Evolutionary conservation across 1,140 invertebrate genomes (phyloP).

Genomic region (Saxidomus purpurata): DNA sequence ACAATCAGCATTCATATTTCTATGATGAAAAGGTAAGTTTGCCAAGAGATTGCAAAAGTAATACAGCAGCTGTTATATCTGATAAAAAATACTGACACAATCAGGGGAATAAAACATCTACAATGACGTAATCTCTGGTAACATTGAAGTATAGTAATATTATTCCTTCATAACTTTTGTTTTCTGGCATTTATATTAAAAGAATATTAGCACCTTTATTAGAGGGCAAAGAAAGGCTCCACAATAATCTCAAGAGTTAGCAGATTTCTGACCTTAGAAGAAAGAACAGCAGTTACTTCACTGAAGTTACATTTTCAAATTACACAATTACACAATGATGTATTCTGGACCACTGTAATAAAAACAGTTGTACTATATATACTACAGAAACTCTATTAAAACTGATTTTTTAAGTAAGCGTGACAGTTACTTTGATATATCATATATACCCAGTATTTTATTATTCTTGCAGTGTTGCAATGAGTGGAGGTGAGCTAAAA

Average conservation of each 20-base stretch:
- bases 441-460: too few species aligned
- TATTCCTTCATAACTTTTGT: background rate
- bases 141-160: background rate
- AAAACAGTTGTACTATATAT: too few species aligned
- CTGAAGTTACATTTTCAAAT: too few species aligned
- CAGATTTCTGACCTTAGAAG: background rate
- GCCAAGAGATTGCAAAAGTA: background rate
- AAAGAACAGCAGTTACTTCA: too few species aligned
- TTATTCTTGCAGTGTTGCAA: too few species aligned
- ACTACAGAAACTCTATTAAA: too few species aligned
- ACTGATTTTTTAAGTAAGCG: too few species aligned
- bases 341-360: too few species aligned
- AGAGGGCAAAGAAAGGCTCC: background rate
- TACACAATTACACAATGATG: too few species aligned
- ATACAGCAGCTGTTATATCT: background rate
- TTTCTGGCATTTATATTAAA: background rate
- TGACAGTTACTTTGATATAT: too few species aligned
- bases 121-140: background rate
- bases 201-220: background rate
- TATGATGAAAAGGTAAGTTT: background rate
- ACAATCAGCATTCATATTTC: background rate
- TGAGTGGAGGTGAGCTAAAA: too few species aligned
- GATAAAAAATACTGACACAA: background rate
- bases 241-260: background rate
- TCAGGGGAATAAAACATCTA: too few species aligned